These are phyloP conservation scores for Luperina nickerlii DNA, from an alignment of 2,888 invertebrate genomes.

Conservation along the genomic window DNA sequence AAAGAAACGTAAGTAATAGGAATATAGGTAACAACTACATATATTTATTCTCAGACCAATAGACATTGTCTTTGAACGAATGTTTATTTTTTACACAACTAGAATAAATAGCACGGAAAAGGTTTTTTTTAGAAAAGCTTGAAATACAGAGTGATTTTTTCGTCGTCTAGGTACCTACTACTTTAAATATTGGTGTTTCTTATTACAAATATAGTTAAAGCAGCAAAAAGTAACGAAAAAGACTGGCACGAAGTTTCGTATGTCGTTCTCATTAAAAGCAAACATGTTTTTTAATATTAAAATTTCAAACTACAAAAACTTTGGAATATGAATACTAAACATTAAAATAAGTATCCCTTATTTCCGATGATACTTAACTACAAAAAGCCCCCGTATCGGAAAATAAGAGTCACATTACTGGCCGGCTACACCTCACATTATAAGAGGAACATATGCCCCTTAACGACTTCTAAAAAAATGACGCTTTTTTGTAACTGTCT, in stretches of 20 bases:
- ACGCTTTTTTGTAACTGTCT: constrained; percentile 82
- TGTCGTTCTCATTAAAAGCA: constrained; percentile 25
- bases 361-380: constrained; percentile 63
- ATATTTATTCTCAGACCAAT: neutral
- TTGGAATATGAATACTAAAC: constrained; percentile 48
- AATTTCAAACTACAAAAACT: constrained; percentile 42
- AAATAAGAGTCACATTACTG: constrained; percentile 86
- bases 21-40: neutral
- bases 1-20: neutral
- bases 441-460: constrained; percentile 84
- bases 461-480: constrained; percentile 86
- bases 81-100: neutral
- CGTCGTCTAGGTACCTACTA: neutral
- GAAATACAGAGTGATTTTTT: neutral
- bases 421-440: constrained; percentile 84
- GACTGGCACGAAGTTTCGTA: neutral
- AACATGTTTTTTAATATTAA: neutral
- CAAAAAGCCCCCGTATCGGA: constrained; percentile 77
- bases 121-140: neutral
- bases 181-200: constrained; percentile 14
- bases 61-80: neutral
- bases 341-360: constrained; percentile 45
- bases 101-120: neutral
- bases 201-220: neutral
- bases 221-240: neutral